Conservation (phyloP, 2,888 invertebrate species). For the Napeogenes sylphis region DNA sequence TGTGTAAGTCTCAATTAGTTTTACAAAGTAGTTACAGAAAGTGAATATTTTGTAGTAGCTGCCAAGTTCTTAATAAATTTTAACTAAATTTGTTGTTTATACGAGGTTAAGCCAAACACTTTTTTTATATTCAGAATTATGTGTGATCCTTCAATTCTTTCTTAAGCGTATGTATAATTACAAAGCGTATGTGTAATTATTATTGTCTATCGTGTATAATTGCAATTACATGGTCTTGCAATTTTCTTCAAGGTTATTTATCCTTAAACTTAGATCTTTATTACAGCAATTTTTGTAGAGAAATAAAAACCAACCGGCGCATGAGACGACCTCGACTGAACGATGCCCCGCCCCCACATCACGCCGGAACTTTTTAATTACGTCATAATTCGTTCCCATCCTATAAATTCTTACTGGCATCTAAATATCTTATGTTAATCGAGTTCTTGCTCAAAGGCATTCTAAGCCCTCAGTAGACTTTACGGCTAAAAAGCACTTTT, state of each 20-base stretch:
- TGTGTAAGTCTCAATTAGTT: no score
- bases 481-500: not conserved
- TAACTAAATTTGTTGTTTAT: no score
- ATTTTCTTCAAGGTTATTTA: not conserved
- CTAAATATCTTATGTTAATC: conserved; percentile 25
- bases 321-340: conserved; percentile 8
- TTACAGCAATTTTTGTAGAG: conserved; percentile 3
- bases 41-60: no score
- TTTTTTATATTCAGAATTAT: no score
- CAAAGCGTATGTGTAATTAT: no score
- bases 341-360: conserved; percentile 6
- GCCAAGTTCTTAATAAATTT: no score
- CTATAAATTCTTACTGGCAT: conserved; percentile 16
- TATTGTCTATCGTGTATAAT: no score
- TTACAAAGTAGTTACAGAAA: no score
- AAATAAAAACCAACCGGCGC: conserved; percentile 22
- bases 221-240: no score
- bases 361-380: conserved; percentile 23
- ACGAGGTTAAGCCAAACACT: no score
- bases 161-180: no score
- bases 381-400: conserved; percentile 18
- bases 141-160: no score
- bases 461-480: not conserved
- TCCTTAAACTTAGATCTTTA: not conserved
- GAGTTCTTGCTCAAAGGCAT: conserved; percentile 23